phyloP scores from a whole-genome alignment of 2,888 invertebrate genomes.

The Netelia melanura region DNA sequence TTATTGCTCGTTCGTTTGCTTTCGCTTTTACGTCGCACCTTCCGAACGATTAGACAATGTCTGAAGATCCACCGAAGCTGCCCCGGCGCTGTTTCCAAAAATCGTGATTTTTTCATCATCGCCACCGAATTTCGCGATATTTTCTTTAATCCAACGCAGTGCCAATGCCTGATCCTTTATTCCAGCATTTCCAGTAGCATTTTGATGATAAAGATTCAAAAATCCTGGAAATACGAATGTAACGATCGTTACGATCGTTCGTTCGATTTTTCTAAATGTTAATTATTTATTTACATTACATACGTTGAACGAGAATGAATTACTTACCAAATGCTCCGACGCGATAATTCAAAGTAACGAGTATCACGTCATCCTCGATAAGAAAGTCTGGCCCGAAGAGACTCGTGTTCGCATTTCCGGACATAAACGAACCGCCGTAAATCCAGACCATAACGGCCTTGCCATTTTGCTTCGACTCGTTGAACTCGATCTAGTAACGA shows the following conservation, averaged over 20 bases:
- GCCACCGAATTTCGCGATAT: slow-evolving; percentile 86
- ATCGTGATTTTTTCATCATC: slow-evolving; percentile 86
- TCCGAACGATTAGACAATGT: slow-evolving; percentile 69
- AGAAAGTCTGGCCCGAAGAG: slow-evolving; percentile 66
- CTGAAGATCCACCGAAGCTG: slow-evolving; percentile 75
- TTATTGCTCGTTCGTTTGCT: not conserved
- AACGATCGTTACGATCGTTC: not conserved
- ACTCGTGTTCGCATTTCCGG: slow-evolving; percentile 41
- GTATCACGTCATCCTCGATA: slow-evolving; percentile 63
- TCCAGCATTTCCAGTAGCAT: slow-evolving; percentile 74
- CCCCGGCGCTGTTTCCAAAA: slow-evolving; percentile 87
- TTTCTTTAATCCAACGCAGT: slow-evolving; percentile 86
- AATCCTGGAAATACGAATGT: slow-evolving; percentile 67
- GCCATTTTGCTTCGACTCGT: not conserved
- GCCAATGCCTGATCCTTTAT: slow-evolving; percentile 86
- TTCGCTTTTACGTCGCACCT: slow-evolving; percentile 61
- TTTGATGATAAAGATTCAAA: slow-evolving; percentile 70
- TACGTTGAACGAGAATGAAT: not conserved
- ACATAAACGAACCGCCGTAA: slow-evolving; percentile 62
- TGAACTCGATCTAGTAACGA: slow-evolving; percentile 39
- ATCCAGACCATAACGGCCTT: slow-evolving; percentile 71
- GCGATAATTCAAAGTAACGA: slow-evolving; percentile 65
- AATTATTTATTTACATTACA: not conserved
- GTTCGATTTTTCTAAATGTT: not conserved
- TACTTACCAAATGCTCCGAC: slow-evolving; percentile 60